These are phyloP conservation scores for Bellardia bayeri DNA, from an alignment of 2,888 invertebrate species.

Conservation along the genomic window DNA sequence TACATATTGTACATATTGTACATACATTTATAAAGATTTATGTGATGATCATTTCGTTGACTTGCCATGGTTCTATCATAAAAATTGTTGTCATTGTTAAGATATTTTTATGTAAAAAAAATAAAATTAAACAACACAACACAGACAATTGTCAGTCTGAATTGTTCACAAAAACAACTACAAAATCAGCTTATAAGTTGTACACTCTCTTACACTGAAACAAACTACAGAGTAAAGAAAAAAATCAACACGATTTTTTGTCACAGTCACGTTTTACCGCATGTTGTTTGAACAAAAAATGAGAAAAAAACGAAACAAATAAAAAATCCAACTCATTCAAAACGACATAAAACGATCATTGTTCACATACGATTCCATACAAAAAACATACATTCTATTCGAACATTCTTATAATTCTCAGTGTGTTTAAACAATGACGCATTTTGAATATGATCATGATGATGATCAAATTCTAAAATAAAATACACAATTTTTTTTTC, in stretches of 20 bases:
- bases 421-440: slow-evolving; percentile 53
- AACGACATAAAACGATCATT: slow-evolving; percentile 24
- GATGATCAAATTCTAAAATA: slow-evolving; percentile 35
- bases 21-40: slow-evolving; percentile 35
- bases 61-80: slow-evolving; percentile 70
- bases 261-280: slow-evolving; percentile 72
- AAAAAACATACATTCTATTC: slow-evolving; percentile 48
- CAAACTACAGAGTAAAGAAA: slow-evolving; percentile 32
- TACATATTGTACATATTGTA: neutral
- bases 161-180: slow-evolving; percentile 33
- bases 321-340: slow-evolving; percentile 34
- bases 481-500: slow-evolving; percentile 1
- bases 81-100: slow-evolving; percentile 72
- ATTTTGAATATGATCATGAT: slow-evolving; percentile 54
- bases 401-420: slow-evolving; percentile 51
- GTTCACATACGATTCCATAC: slow-evolving; percentile 39
- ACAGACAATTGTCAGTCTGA: slow-evolving; percentile 58
- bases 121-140: slow-evolving; percentile 28
- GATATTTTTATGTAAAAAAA: slow-evolving; percentile 62
- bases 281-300: slow-evolving; percentile 60
- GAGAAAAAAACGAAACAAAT: slow-evolving; percentile 25
- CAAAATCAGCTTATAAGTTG: slow-evolving; percentile 35
- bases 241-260: slow-evolving; percentile 73
- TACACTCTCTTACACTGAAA: slow-evolving; percentile 43
- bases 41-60: slow-evolving; percentile 66